A percentile compares a stretch with the other conserved stretches of the same genome.
phyloP scores from a whole-genome alignment of 1,140 invertebrate genomes.

The Nilaparvata lugens region DNA sequence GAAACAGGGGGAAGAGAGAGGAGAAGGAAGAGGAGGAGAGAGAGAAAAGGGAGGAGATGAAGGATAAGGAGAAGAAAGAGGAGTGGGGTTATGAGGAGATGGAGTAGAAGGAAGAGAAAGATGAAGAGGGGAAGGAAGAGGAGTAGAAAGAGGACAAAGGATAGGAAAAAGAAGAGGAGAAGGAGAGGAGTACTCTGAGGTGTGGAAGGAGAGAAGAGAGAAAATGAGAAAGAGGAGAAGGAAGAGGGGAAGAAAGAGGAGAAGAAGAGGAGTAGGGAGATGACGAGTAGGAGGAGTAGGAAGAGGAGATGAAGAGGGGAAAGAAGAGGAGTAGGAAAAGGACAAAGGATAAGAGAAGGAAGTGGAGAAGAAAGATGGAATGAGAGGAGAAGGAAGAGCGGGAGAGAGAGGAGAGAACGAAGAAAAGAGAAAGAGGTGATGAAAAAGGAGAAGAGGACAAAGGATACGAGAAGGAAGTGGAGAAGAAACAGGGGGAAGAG shows the following conservation, averaged over 20 bases:
- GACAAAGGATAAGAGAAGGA: background rate
- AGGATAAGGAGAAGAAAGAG: too few relatives aligned
- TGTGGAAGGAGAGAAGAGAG: background rate
- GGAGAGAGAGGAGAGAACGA: background rate
- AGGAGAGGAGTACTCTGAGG: background rate
- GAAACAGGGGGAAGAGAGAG: background rate
- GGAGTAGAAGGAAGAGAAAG: too few relatives aligned
- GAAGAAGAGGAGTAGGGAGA: background rate
- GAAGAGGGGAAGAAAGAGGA: background rate
- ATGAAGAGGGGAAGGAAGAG: too few relatives aligned
- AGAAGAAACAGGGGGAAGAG: background rate
- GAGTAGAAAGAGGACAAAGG: too few relatives aligned
- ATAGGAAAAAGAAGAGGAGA: too few relatives aligned
- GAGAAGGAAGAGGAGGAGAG: background rate
- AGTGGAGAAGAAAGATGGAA: background rate
- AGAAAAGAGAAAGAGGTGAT: background rate
- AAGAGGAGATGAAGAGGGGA: background rate
- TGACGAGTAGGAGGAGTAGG: background rate
- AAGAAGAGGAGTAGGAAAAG: background rate
- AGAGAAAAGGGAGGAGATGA: too few relatives aligned
- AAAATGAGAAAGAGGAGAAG: background rate
- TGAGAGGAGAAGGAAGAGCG: background rate
- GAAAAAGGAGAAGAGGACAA: background rate
- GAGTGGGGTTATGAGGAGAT: too few relatives aligned
- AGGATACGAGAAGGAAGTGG: background rate